Conservation (phyloP, 2,797 vertebrate genomes). For the Oryzias dopingdopingensis region DNA sequence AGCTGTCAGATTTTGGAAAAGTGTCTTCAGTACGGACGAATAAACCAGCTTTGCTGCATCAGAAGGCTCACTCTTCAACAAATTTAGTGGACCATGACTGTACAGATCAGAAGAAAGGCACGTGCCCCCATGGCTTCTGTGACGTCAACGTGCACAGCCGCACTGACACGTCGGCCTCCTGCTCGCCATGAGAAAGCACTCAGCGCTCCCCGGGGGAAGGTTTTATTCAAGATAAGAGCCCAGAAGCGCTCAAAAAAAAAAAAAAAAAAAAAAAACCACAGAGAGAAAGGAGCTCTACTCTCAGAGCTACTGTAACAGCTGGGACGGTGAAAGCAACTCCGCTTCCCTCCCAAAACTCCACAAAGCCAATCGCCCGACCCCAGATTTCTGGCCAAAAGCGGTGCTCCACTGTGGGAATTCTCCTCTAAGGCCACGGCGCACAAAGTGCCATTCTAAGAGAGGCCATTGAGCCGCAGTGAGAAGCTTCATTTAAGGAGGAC, state of each 20-base stretch:
- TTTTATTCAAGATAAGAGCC: constrained; percentile 72
- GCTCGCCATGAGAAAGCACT: constrained; percentile 76
- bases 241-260: constrained; percentile 79
- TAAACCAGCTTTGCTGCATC: too few species aligned
- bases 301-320: constrained; percentile 78
- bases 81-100: not conserved
- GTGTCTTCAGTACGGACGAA: not conserved
- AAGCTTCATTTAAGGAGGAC: constrained; percentile 68
- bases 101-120: not conserved
- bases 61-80: too few species aligned
- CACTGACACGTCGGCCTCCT: constrained; percentile 38
- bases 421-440: constrained; percentile 57
- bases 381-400: constrained; percentile 65
- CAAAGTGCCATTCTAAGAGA: constrained; percentile 77
- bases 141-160: constrained; percentile 22
- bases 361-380: constrained; percentile 68
- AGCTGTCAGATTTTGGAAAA: too few species aligned
- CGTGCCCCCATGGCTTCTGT: not conserved
- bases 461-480: constrained; percentile 61
- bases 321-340: constrained; percentile 81
- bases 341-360: constrained; percentile 68
- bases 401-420: constrained; percentile 73
- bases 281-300: constrained; percentile 70
- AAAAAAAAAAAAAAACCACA: constrained; percentile 51
- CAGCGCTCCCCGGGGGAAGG: constrained; percentile 62